A percentile compares a stretch with the other conserved stretches of the same genome.
phyloP scores from a whole-genome alignment of 2,888 invertebrate species.

The Tholera decimalis region DNA sequence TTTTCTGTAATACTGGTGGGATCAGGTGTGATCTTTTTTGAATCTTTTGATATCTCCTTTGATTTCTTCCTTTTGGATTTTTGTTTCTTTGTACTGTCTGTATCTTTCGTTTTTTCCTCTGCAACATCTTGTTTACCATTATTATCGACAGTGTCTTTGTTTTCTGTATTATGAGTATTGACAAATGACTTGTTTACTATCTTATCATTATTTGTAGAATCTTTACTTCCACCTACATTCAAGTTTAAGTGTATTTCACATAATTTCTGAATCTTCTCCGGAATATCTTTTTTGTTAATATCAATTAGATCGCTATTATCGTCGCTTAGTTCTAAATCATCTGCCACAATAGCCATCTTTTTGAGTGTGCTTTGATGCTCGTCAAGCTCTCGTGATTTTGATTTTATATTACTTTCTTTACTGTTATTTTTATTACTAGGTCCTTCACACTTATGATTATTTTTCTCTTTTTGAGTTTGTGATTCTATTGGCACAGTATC shows the following conservation, averaged over 20 bases:
- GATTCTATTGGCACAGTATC: conserved; percentile 1
- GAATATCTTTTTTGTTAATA: conserved; percentile 15
- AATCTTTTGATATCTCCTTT: conserved; percentile 59
- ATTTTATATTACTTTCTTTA: conserved; percentile 28
- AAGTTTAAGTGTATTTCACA: neutral
- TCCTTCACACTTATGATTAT: conserved; percentile 4
- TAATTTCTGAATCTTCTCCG: conserved; percentile 25
- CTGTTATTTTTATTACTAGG: conserved; percentile 6
- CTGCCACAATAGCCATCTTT: conserved; percentile 75
- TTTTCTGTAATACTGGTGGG: conserved; percentile 48
- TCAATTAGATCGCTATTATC: conserved; percentile 79
- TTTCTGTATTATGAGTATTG: conserved; percentile 1
- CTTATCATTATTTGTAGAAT: conserved; percentile 9
- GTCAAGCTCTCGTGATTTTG: conserved; percentile 10
- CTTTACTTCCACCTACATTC: neutral
- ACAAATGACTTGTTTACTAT: conserved; percentile 5
- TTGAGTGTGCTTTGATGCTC: conserved; percentile 30
- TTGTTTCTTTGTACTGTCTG: conserved; percentile 64
- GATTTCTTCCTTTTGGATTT: conserved; percentile 70
- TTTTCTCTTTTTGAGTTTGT: conserved; percentile 1
- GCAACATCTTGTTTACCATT: conserved; percentile 26
- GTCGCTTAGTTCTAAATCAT: conserved; percentile 86
- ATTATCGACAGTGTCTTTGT: neutral
- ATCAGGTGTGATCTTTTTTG: conserved; percentile 40
- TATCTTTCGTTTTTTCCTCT: conserved; percentile 40